These are phyloP conservation scores for Acanthoscelides obtectus DNA, from an alignment of 2,888 invertebrate species.

Conservation along the genomic window DNA sequence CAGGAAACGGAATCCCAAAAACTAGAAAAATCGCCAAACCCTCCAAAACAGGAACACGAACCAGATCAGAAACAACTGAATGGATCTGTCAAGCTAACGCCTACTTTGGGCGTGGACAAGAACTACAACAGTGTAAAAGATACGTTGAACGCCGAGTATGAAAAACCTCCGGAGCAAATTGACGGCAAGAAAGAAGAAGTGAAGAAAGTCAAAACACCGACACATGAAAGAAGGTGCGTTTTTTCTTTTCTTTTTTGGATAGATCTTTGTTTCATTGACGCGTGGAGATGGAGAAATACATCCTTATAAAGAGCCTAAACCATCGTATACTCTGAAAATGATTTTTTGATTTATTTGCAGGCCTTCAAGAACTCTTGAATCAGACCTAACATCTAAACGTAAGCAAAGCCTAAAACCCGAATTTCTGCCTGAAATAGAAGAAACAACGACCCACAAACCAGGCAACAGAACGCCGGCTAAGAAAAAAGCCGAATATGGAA, in stretches of 20 bases:
- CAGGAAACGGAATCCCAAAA: constrained; percentile 32
- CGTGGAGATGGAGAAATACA: no score
- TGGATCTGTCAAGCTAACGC: constrained; percentile 21
- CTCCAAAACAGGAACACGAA: constrained; percentile 22
- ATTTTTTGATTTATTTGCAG: constrained; percentile 1
- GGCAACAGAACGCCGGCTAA: constrained; percentile 42
- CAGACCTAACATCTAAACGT: constrained; percentile 41
- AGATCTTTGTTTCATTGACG: no score
- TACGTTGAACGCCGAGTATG: constrained; percentile 20
- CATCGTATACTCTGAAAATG: no score
- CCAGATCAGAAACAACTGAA: constrained; percentile 24
- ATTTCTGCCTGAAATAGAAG: constrained; percentile 34
- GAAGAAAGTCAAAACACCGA: constrained; percentile 24
- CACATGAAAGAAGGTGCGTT: constrained; percentile 30
- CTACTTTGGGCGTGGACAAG: constrained; percentile 23
- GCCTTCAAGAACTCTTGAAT: constrained; percentile 25
- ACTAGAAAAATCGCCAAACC: constrained; percentile 15
- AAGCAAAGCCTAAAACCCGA: constrained; percentile 34
- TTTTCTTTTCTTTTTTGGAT: background rate
- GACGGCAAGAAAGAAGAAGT: constrained; percentile 18
- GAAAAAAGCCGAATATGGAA: constrained; percentile 49
- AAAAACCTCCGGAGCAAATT: constrained; percentile 18
- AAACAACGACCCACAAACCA: constrained; percentile 32
- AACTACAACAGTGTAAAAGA: constrained; percentile 32
- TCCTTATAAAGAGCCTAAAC: no score